Percentiles rank a stretch among this genome's conserved stretches.
phyloP scores from a whole-genome alignment of 2,113 vertebrate genomes.

The Channa maculata region DNA sequence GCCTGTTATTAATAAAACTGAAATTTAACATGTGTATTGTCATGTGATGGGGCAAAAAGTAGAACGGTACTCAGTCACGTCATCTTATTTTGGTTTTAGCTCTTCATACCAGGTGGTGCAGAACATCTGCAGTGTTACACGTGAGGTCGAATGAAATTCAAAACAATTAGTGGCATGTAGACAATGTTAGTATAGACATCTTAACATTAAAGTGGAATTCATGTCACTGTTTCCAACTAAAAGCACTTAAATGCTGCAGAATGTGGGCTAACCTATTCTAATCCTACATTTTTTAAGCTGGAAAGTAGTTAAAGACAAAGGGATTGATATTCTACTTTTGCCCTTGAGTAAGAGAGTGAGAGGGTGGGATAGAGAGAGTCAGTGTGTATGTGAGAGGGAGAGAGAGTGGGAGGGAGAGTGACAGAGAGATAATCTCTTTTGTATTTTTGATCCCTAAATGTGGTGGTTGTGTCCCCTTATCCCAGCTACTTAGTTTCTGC shows the following conservation, averaged over 20 bases:
- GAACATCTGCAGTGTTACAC: conserved; percentile 37
- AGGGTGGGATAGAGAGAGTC: conserved; percentile 7
- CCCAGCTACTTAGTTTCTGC: conserved; percentile 76
- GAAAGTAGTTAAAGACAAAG: conserved; percentile 76
- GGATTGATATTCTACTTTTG: conserved; percentile 74
- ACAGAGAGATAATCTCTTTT: conserved; percentile 78
- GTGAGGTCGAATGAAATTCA: conserved; percentile 34
- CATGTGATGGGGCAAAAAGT: conserved; percentile 2
- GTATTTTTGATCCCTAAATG: conserved; percentile 84
- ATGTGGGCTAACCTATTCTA: conserved; percentile 66
- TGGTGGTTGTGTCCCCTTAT: conserved; percentile 76
- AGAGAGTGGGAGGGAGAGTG: conserved; percentile 13
- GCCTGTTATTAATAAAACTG: conserved; percentile 16
- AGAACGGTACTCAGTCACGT: conserved; percentile 36
- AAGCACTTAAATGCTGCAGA: conserved; percentile 63
- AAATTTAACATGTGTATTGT: not conserved
- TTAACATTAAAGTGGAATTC: conserved; percentile 37
- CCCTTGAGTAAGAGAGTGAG: conserved; percentile 61
- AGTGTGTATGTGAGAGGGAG: conserved; percentile 8
- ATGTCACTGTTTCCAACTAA: conserved; percentile 44
- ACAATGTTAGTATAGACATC: conserved; percentile 31
- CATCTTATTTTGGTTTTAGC: conserved; percentile 40
- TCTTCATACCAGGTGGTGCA: conserved; percentile 52
- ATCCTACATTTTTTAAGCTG: conserved; percentile 71
- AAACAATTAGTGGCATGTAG: conserved; percentile 58